A percentile compares a stretch with the other conserved stretches of the same genome.
phyloP scores from a whole-genome alignment of 2,113 vertebrate genomes.

The Scomber japonicus region DNA sequence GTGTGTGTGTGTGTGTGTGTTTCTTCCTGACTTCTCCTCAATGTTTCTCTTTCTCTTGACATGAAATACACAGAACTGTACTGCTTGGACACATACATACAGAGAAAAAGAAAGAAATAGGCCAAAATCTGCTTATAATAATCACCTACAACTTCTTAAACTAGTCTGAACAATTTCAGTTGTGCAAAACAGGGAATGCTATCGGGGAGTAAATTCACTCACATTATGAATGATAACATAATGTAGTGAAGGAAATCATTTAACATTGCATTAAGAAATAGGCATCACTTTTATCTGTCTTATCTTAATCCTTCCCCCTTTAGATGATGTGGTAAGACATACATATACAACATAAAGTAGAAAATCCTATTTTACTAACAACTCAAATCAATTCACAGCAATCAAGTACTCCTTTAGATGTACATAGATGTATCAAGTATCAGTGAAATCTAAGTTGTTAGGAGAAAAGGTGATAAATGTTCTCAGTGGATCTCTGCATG shows the following conservation, averaged over 20 bases:
- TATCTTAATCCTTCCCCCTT: too few species aligned
- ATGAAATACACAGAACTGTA: constrained; percentile 18
- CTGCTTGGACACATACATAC: not conserved
- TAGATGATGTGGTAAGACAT: too few species aligned
- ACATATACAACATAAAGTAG: too few species aligned
- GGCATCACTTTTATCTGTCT: not conserved
- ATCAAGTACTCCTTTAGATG: not conserved
- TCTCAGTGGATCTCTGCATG: not conserved
- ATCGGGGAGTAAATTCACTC: constrained; percentile 8
- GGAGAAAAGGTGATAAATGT: constrained; percentile 22
- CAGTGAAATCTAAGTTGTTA: constrained; percentile 4
- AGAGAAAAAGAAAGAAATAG: not conserved
- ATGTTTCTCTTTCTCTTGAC: not conserved
- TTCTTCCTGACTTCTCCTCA: constrained; percentile 5
- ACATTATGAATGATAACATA: constrained; percentile 9
- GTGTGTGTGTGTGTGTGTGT: not conserved
- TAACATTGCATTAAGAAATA: constrained; percentile 3
- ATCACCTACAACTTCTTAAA: not conserved
- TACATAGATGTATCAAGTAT: not conserved
- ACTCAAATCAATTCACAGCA: not conserved
- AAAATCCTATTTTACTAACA: not conserved
- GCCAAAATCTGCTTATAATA: constrained; percentile 1
- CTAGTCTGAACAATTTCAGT: constrained; percentile 22
- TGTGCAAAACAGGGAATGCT: constrained; percentile 4
- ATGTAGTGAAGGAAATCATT: not conserved